Conservation (phyloP, 1,140 invertebrate species). For the Lerema accius region DNA sequence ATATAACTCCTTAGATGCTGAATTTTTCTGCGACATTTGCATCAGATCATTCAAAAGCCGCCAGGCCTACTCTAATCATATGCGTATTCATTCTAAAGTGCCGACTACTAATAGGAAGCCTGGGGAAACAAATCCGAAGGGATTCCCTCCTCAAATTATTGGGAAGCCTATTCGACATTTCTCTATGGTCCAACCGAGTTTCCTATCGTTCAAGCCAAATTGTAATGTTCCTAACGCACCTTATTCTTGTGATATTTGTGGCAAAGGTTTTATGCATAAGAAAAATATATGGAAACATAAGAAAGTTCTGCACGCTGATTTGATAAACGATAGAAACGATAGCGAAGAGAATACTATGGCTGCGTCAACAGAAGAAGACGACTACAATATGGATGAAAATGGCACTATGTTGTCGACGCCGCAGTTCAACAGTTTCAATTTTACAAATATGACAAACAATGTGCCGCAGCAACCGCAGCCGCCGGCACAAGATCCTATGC, state of each 20-base stretch:
- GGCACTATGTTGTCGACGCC: conserved; percentile 70
- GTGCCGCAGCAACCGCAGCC: conserved; percentile 49
- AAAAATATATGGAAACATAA: conserved; percentile 83
- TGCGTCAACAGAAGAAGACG: conserved; percentile 78
- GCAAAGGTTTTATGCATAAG: conserved; percentile 83
- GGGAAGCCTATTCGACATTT: conserved; percentile 73
- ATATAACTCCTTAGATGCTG: conserved; percentile 48
- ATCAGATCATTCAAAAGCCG: conserved; percentile 79
- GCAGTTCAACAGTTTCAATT: conserved; percentile 80
- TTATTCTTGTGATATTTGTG: conserved; percentile 84
- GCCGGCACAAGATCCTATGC: conserved; percentile 49
- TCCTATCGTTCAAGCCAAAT: conserved; percentile 61
- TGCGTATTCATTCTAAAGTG: conserved; percentile 81
- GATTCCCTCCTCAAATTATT: conserved; percentile 69
- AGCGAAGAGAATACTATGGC: conserved; percentile 76
- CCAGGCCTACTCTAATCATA: conserved; percentile 81
- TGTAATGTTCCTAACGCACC: conserved; percentile 69
- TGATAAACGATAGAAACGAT: conserved; percentile 65
- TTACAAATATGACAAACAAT: conserved; percentile 62
- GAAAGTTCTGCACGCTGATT: conserved; percentile 78
- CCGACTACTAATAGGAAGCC: conserved; percentile 76
- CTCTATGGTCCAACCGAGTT: conserved; percentile 59
- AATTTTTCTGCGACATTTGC: conserved; percentile 80
- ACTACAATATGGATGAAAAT: conserved; percentile 75
- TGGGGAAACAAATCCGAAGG: conserved; percentile 51